Conservation (phyloP, 1,140 invertebrate genomes). For the Drosophila micromelanica region DNA sequence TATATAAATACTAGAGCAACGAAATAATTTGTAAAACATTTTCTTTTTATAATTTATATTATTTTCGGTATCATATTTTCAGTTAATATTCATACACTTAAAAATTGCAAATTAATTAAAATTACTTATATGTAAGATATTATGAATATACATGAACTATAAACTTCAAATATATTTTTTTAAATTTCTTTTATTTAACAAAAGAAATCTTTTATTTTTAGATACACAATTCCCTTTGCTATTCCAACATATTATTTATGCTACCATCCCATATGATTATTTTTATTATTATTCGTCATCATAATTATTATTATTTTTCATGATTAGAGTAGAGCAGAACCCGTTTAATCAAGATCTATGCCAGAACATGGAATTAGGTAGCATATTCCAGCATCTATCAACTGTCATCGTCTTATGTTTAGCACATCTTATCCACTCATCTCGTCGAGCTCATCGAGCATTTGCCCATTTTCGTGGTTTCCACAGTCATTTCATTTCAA, state of each 20-base stretch:
- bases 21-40: not conserved
- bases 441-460: constrained; percentile 12
- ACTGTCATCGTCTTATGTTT: constrained; percentile 51
- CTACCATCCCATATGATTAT: not conserved
- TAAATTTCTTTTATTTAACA: too few relatives aligned
- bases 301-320: not conserved
- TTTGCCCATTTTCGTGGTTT: constrained; percentile 48
- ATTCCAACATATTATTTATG: too few relatives aligned
- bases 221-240: too few relatives aligned
- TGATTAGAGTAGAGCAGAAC: not conserved
- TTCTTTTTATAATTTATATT: too few relatives aligned
- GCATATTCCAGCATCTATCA: constrained; percentile 41
- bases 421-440: constrained; percentile 44
- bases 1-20: not conserved
- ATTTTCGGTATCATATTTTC: too few relatives aligned
- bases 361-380: constrained; percentile 13
- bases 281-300: not conserved
- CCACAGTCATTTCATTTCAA: constrained; percentile 42
- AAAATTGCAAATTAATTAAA: too few relatives aligned
- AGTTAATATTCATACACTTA: too few relatives aligned
- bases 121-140: too few relatives aligned
- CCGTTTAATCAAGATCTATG: constrained; percentile 13
- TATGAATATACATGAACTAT: too few relatives aligned
- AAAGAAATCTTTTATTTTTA: too few relatives aligned
- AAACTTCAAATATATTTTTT: too few relatives aligned